Percentiles rank a stretch among this genome's conserved stretches.
Conservation (phyloP, 2,797 vertebrate species). For the Chaetophractus vellerosus region DNA sequence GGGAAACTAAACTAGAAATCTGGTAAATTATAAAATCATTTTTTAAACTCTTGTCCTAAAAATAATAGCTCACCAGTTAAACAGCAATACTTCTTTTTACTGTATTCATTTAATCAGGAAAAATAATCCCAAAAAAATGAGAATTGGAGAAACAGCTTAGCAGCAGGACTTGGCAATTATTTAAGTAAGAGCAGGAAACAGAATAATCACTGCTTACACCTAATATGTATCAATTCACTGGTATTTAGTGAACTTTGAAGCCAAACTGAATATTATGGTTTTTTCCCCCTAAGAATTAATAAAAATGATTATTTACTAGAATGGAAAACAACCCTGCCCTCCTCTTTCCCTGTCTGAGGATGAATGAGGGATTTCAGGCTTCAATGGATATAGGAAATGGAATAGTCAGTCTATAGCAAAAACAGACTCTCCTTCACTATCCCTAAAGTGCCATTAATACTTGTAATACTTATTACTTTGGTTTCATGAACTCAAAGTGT, state of each 20-base stretch:
- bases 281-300: not conserved
- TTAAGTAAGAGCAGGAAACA: not conserved
- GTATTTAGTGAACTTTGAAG: not conserved
- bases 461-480: not conserved
- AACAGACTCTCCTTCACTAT: not conserved
- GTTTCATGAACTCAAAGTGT: not conserved
- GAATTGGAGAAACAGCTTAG: not conserved
- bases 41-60: not conserved
- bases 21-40: not conserved
- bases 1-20: not conserved
- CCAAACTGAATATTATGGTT: not conserved
- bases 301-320: not conserved
- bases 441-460: not conserved
- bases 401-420: not conserved
- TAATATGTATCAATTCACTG: not conserved
- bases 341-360: not conserved
- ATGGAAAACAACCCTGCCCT: not conserved
- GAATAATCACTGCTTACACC: not conserved
- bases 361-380: not conserved
- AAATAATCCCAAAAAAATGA: conserved; percentile 14
- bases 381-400: not conserved
- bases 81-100: conserved; percentile 41
- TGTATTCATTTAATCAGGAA: not conserved
- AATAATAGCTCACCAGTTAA: conserved; percentile 3
- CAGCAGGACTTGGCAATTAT: not conserved